Conservation (phyloP, 2,888 invertebrate genomes). For the Lycocerus yunnanus region DNA sequence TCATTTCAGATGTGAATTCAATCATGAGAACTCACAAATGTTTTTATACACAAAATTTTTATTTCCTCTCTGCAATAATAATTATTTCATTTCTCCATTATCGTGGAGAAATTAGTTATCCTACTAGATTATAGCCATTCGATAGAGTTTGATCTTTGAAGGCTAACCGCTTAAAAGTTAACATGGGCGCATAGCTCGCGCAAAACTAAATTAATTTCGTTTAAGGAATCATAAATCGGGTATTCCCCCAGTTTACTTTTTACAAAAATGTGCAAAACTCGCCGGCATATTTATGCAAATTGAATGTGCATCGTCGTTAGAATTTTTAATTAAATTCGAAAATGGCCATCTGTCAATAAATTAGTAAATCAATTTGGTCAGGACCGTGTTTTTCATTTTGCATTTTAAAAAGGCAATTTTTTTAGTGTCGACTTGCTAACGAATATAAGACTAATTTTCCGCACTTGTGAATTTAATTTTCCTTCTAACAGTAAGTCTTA, state of each 20-base stretch:
- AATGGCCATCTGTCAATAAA: not conserved
- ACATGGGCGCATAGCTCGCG: not conserved
- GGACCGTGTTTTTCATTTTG: not conserved
- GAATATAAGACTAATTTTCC: slow-evolving; percentile 16
- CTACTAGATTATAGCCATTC: not conserved
- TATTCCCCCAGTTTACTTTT: not conserved
- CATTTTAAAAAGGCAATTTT: not conserved
- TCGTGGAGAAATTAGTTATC: not conserved
- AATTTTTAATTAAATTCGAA: not conserved
- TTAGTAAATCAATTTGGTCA: not conserved
- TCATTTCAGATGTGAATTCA: slow-evolving; percentile 9
- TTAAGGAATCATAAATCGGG: not conserved
- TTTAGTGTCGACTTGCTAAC: not conserved
- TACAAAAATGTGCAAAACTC: not conserved
- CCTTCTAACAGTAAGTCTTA: slow-evolving; percentile 12
- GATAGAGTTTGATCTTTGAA: not conserved
- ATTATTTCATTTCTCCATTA: not conserved
- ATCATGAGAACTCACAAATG: slow-evolving; percentile 2
- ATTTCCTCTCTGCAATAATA: too few species aligned
- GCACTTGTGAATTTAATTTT: slow-evolving; percentile 7
- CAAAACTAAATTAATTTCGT: not conserved
- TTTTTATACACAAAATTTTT: not conserved
- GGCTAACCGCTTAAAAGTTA: not conserved
- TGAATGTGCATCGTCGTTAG: not conserved
- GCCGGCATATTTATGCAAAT: not conserved